Conservation (phyloP, 1,140 invertebrate species). For the Dinoponera quadriceps region DNA sequence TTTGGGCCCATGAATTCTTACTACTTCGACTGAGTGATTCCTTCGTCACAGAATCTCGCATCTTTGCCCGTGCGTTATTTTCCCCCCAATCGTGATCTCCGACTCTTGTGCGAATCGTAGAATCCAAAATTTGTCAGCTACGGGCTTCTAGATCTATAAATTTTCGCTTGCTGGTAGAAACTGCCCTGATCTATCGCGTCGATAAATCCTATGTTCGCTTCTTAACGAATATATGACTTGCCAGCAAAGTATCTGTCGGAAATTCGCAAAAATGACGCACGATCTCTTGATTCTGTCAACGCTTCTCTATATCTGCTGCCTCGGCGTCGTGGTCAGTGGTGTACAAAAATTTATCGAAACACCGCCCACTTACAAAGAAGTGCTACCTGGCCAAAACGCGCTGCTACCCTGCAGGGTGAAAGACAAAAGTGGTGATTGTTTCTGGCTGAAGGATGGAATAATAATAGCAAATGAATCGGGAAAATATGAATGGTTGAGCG, state of each 20-base stretch:
- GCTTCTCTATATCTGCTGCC: background rate
- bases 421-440: slow-evolving; percentile 94
- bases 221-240: background rate
- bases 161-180: no score
- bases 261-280: slow-evolving; percentile 34
- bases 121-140: no score
- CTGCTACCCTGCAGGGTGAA: slow-evolving; percentile 93
- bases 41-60: no score
- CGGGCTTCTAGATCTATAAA: no score
- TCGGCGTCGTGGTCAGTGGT: slow-evolving; percentile 51
- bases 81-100: no score
- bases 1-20: no score
- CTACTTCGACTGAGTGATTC: no score
- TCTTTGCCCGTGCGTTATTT: no score
- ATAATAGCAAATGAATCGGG: slow-evolving; percentile 93
- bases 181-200: no score
- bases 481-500: slow-evolving; percentile 95
- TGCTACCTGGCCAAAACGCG: slow-evolving; percentile 94
- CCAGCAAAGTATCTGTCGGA: background rate
- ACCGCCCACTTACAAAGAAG: slow-evolving; percentile 93
- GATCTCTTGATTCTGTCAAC: background rate
- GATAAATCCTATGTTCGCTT: background rate
- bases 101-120: no score
- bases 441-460: slow-evolving; percentile 97
- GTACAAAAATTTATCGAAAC: slow-evolving; percentile 93